phyloP scores from a whole-genome alignment of 2,113 vertebrate species.

The Terrapene triunguis region DNA sequence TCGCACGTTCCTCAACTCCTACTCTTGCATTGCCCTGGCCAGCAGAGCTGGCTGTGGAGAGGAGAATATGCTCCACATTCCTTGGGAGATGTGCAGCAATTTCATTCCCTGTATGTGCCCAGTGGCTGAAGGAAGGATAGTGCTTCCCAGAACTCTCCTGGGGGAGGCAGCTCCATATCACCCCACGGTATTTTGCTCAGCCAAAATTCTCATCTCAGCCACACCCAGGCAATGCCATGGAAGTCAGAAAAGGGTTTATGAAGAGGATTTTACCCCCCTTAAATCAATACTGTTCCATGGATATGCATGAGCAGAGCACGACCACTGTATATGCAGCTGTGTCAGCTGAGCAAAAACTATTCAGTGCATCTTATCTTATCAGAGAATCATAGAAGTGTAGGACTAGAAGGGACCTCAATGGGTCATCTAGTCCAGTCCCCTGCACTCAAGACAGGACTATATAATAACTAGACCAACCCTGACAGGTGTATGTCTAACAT shows the following conservation, averaged over 20 bases:
- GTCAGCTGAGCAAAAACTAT: neutral
- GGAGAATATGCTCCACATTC: neutral
- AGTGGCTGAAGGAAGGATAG: neutral
- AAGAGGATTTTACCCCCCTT: neutral
- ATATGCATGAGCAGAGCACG: neutral
- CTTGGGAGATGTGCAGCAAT: neutral
- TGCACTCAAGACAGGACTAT: neutral
- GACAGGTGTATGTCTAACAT: neutral
- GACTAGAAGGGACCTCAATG: too few relatives aligned
- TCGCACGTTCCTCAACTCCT: neutral
- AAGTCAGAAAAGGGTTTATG: neutral
- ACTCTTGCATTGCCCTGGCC: neutral
- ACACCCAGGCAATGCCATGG: fast-evolving
- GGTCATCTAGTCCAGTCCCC: neutral
- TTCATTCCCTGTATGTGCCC: neutral
- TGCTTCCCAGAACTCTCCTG: neutral
- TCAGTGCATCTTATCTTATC: neutral
- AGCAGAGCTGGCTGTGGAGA: neutral
- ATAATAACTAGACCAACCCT: neutral
- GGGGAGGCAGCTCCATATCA: neutral
- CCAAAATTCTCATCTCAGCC: neutral
- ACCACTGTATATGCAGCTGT: neutral
- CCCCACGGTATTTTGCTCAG: neutral
- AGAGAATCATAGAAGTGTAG: neutral
- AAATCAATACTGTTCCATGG: neutral